phyloP scores from a whole-genome alignment of 2,113 vertebrate species.

The Chaenogobius annularis region DNA sequence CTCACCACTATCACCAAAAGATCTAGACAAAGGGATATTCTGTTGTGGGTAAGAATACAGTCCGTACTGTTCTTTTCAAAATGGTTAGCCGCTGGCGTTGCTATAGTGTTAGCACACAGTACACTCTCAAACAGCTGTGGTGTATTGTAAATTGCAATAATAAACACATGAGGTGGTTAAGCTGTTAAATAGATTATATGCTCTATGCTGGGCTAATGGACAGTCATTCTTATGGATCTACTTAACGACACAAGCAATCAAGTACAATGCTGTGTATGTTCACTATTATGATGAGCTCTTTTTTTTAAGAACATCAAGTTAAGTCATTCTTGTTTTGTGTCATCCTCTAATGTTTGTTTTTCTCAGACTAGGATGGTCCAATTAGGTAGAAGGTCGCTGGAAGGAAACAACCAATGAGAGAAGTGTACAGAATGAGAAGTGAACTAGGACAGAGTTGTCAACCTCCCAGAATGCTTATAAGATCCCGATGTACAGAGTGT shows the following conservation, averaged over 20 bases:
- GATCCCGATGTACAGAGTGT: slow-evolving; percentile 16
- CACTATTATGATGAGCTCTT: not conserved
- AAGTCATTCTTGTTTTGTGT: not conserved
- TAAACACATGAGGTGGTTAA: not conserved
- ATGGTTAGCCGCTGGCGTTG: slow-evolving; percentile 14
- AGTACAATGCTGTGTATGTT: not conserved
- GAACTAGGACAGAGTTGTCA: slow-evolving; percentile 26
- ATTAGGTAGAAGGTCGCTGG: slow-evolving; percentile 59
- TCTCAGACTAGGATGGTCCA: slow-evolving; percentile 31
- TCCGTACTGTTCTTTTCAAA: slow-evolving; percentile 15
- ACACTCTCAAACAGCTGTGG: slow-evolving; percentile 3
- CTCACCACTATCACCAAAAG: slow-evolving; percentile 2
- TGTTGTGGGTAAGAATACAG: slow-evolving; percentile 8
- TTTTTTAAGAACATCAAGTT: not conserved
- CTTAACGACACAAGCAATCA: not conserved
- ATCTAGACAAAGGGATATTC: slow-evolving; percentile 10
- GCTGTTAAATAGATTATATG: slow-evolving; percentile 4
- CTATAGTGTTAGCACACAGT: slow-evolving; percentile 18
- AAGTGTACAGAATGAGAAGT: slow-evolving; percentile 30
- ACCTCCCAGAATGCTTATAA: slow-evolving; percentile 12
- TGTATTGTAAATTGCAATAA: slow-evolving; percentile 1
- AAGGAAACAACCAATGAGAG: slow-evolving; percentile 46
- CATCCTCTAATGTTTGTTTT: not conserved
- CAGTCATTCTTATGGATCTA: not conserved
- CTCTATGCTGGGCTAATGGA: not conserved